Base-by-base conservation (phyloP, 2,113 vertebrate genomes). In the Calidris pygmaea region DNA sequence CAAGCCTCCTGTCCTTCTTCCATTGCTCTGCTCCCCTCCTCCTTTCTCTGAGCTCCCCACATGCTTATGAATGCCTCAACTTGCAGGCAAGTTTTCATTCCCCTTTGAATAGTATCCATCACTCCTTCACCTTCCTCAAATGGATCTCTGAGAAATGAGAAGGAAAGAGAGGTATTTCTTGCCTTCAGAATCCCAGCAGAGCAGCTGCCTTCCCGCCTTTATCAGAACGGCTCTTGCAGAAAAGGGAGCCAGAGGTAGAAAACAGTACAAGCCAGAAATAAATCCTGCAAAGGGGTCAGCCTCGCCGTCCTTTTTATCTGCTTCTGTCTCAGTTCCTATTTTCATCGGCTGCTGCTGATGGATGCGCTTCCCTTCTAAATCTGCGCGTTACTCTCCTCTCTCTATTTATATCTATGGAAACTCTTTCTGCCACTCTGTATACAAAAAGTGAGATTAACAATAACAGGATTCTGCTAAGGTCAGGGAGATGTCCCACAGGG, bases 391-490 rank as follows among this genome's bases (percentile, higher is more conserved):
- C 47, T 80, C 59, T 70, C 39, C 58, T 75, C 58, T 47, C 62
- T 68, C 66, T 90, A 27, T 71, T 90, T 94, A 17, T 47, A 91
- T 32, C 48, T 50, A 5, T 71, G 55, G 32, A 73, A 87, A 80
- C 66, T 75, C 73, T 85, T 41, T 80, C 82, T 83, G 78, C 35
- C 53, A 73, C n/a, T 22, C 26, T 71, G 41, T 71, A 81, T 48
- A 84, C n/a, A 90, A 66, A 70, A 73, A 87, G 55, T 74, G 82
- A 88, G 75, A 93, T 66, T 88, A 94, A 92, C 85, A 88, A 32
- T 50, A 91, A 93, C 68, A 95, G 39, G 74, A 84, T 86, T 39
- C 55, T 47, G 48, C 23, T 56, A 45, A 62, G 0, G 0, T 56
- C 67, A 84, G 37, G 55, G 52, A 86, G 29, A 55, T 52, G 26